Conservation (phyloP, 2,113 vertebrate genomes). For the Plotosus lineatus region DNA sequence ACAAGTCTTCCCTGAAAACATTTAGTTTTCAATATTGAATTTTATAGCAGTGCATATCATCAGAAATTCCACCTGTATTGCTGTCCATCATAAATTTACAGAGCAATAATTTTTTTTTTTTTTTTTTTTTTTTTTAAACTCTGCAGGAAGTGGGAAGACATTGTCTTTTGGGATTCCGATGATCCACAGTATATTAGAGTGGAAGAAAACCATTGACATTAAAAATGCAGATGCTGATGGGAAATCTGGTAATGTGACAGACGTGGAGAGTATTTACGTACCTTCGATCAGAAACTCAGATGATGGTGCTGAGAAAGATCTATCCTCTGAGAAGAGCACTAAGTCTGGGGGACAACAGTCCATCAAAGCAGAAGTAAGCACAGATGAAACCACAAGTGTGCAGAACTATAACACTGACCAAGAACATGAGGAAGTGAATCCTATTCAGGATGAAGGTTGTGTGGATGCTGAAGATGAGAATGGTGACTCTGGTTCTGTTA, state of each 20-base stretch:
- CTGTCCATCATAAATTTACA: background rate
- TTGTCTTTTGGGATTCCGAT: slow-evolving; percentile 95
- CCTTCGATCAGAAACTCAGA: slow-evolving; percentile 16
- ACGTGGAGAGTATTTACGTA: slow-evolving; percentile 59
- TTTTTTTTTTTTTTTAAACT: slow-evolving; percentile 13
- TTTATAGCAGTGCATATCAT: background rate
- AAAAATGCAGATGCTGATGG: slow-evolving; percentile 30
- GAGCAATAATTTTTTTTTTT: background rate
- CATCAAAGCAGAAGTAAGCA: background rate
- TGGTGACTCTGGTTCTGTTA: background rate
- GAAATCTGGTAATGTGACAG: slow-evolving; percentile 2
- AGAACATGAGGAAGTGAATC: slow-evolving; percentile 19
- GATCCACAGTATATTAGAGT: slow-evolving; percentile 88
- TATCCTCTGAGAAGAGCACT: background rate
- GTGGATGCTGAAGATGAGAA: background rate
- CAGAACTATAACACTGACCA: background rate
- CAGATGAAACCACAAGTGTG: background rate
- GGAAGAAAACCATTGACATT: slow-evolving; percentile 69
- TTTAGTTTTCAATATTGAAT: background rate
- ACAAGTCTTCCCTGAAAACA: too few relatives aligned
- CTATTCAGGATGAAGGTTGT: slow-evolving; percentile 20
- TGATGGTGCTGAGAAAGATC: background rate
- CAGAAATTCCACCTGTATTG: background rate
- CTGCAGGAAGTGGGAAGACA: slow-evolving; percentile 91
- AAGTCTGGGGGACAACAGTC: slow-evolving; percentile 23